Evolutionary conservation across 92 coral and sea anemone genomes (phyloP).

Genomic region (Micromussa lordhowensis): DNA sequence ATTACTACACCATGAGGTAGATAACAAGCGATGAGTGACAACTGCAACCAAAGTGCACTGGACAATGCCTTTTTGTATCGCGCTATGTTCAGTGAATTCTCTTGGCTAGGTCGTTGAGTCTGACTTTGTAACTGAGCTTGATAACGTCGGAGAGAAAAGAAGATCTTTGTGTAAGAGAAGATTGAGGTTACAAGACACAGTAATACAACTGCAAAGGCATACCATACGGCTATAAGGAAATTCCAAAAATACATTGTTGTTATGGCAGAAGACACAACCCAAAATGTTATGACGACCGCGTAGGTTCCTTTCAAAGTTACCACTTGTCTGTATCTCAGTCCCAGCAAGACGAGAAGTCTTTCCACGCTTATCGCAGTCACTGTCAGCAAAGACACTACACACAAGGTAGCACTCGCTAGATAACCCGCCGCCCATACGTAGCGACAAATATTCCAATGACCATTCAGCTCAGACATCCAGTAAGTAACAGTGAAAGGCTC

Average conservation of each 20-base stretch:
- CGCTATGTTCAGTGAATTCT: slow-evolving; percentile 1
- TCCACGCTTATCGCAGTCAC: slow-evolving; percentile 24
- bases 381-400: background rate
- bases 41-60: slow-evolving; percentile 31
- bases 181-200: background rate
- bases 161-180: background rate
- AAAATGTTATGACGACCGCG: background rate
- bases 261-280: background rate
- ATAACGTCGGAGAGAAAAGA: background rate
- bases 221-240: background rate
- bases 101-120: background rate
- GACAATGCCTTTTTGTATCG: slow-evolving; percentile 34
- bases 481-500: background rate
- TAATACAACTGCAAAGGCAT: too few relatives aligned
- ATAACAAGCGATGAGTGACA: slow-evolving; percentile 7
- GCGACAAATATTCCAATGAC: background rate
- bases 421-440: background rate
- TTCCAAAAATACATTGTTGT: background rate
- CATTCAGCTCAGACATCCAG: background rate
- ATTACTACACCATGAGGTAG: background rate
- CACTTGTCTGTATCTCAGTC: slow-evolving; percentile 21
- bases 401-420: background rate
- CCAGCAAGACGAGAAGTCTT: slow-evolving; percentile 26
- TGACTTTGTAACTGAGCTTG: background rate
- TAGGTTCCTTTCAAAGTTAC: slow-evolving; percentile 20